Conservation (phyloP, 2,797 vertebrate genomes). For the Hyperoplus lanceolatus region DNA sequence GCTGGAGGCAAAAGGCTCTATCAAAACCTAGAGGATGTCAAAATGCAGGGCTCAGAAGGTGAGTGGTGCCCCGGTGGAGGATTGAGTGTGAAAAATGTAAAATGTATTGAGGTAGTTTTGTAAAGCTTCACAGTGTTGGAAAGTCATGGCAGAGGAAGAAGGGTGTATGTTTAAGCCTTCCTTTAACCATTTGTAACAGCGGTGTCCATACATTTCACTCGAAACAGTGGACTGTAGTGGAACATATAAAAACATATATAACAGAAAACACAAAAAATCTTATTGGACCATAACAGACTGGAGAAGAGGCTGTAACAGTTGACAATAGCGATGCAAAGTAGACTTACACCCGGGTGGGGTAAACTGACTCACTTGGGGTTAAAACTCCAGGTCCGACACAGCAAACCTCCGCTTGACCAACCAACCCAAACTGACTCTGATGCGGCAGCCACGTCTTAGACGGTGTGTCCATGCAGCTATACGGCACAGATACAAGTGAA, state of each 20-base stretch:
- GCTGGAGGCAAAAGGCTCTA: slow-evolving; percentile 52
- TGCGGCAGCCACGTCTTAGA: slow-evolving; percentile 83
- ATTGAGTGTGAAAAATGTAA: slow-evolving; percentile 40
- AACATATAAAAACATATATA: slow-evolving; percentile 66
- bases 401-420: slow-evolving; percentile 83
- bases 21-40: slow-evolving; percentile 60
- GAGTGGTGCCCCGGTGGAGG: slow-evolving; percentile 43
- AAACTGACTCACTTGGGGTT: slow-evolving; percentile 81
- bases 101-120: slow-evolving; percentile 44
- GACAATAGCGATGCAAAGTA: slow-evolving; percentile 45
- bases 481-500: slow-evolving; percentile 74
- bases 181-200: slow-evolving; percentile 35
- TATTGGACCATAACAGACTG: slow-evolving; percentile 61
- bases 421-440: slow-evolving; percentile 83
- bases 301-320: slow-evolving; percentile 39
- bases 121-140: slow-evolving; percentile 21
- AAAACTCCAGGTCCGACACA: slow-evolving; percentile 81
- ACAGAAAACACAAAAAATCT: slow-evolving; percentile 51
- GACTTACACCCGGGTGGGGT: slow-evolving; percentile 31
- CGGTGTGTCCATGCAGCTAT: slow-evolving; percentile 83
- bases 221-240: slow-evolving; percentile 23
- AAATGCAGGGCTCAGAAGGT: slow-evolving; percentile 60
- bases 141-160: slow-evolving; percentile 19
- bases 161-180: slow-evolving; percentile 41
- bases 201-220: slow-evolving; percentile 18